Base-by-base conservation (phyloP, 2,888 invertebrate species). In the Ctena decussata region DNA sequence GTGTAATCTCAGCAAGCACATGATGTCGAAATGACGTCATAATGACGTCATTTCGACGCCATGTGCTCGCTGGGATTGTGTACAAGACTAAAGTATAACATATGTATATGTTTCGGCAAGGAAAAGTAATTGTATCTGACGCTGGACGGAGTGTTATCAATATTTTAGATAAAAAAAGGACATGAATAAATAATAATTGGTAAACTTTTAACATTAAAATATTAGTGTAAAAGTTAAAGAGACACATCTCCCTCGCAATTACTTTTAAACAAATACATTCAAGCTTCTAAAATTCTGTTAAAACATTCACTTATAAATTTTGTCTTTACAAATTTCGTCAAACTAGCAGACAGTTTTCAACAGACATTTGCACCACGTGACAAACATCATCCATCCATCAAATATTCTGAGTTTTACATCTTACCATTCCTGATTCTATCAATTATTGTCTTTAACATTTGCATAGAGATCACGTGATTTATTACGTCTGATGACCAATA, bases 161-260 rank as follows among this genome's bases (percentile, higher is more conserved):
- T n/a, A 27, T 57, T 57, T 57, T 57, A 57, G 57, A 27, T 57
- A 57, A 57, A 57, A 15, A 27, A 15, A 24, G n/a, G 8, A 57
- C 27, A 57, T 57, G 57, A 46, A 57, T 57, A 57, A 57, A 57
- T 57, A 57, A 2, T 15, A 27, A 27, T 57, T 57, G n/a, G 57
- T 24, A 27, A 57, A 27, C n/a, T n/a, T 27, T 57, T 57, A 27
- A 57, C n/a, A 57, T 21, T 27, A 57, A 57, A 57, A 57, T 57
- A 41, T 44, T 71, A n/a, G 46, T 32, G 49, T 71, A 35, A 35
- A 80, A 35, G n/a, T 72, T 35, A 71, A 80, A 65, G 80, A 80
- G 80, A 80, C 80, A 53, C 65, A 65, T 44, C 24, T 73, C 80
- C 73, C 73, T 73, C 73, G 46, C 65, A 27, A 27, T 57, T 27